Conservation (phyloP, 2,113 vertebrate genomes). For the Motacilla alba region DNA sequence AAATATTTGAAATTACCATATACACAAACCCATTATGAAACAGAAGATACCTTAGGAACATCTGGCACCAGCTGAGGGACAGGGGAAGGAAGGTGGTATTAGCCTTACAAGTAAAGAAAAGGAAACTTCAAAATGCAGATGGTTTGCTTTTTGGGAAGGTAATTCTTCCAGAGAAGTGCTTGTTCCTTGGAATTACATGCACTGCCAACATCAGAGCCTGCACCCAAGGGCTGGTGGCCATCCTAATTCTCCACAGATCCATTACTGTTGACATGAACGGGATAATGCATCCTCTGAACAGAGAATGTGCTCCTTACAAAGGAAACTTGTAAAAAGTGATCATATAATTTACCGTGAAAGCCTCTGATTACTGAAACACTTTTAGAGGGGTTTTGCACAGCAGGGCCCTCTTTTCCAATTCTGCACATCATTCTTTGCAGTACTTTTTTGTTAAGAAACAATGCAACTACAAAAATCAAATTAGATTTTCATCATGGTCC, state of each 20-base stretch:
- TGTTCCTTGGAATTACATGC: background rate
- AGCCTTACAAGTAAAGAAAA: background rate
- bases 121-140: background rate
- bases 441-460: slow-evolving; percentile 32
- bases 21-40: background rate
- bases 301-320: slow-evolving; percentile 10
- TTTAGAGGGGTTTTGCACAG: slow-evolving; percentile 22
- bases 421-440: slow-evolving; percentile 20
- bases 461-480: slow-evolving; percentile 19
- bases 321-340: slow-evolving; percentile 4
- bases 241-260: background rate
- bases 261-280: background rate
- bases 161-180: background rate
- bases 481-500: background rate
- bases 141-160: background rate
- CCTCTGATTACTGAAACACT: slow-evolving; percentile 11
- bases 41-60: background rate
- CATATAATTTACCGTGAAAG: slow-evolving; percentile 12
- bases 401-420: slow-evolving; percentile 25
- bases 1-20: background rate
- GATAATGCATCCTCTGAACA: background rate
- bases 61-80: background rate
- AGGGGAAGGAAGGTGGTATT: background rate
- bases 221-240: background rate
- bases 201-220: background rate